Conservation (phyloP, 2,888 invertebrate genomes). For the Schizotus pectinicornis region DNA sequence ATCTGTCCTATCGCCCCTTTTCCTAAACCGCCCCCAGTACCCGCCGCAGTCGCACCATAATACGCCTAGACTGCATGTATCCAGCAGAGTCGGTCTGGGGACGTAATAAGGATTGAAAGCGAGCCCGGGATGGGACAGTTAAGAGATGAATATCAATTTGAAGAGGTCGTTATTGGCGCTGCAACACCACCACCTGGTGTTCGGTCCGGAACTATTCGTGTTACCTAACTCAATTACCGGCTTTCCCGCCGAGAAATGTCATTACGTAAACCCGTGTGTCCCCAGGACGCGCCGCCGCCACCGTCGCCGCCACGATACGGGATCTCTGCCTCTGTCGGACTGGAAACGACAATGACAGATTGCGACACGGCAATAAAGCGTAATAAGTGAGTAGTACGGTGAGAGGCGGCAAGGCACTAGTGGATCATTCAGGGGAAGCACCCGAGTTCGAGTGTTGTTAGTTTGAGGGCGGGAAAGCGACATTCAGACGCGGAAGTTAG, state of each 20-base stretch:
- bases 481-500: no score
- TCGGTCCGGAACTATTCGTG: constrained; percentile 51
- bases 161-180: constrained; percentile 45
- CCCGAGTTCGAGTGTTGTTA: no score
- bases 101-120: no score
- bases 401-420: no score
- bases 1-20: no score
- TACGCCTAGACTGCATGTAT: no score
- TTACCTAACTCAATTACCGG: constrained; percentile 55
- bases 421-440: no score
- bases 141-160: constrained; percentile 52
- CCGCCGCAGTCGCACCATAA: no score
- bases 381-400: constrained; percentile 20
- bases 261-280: constrained; percentile 44
- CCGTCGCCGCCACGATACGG: no score
- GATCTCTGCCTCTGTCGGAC: constrained; percentile 27
- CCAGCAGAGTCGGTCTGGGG: no score
- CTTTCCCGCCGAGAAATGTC: constrained; percentile 54
- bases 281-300: constrained; percentile 22
- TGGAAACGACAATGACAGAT: constrained; percentile 40
- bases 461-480: no score
- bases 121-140: neutral
- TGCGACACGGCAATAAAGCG: constrained; percentile 39
- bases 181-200: constrained; percentile 54
- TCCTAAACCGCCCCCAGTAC: no score